These are phyloP conservation scores for Noctua comes DNA, from an alignment of 2,888 invertebrate species.

Conservation along the genomic window DNA sequence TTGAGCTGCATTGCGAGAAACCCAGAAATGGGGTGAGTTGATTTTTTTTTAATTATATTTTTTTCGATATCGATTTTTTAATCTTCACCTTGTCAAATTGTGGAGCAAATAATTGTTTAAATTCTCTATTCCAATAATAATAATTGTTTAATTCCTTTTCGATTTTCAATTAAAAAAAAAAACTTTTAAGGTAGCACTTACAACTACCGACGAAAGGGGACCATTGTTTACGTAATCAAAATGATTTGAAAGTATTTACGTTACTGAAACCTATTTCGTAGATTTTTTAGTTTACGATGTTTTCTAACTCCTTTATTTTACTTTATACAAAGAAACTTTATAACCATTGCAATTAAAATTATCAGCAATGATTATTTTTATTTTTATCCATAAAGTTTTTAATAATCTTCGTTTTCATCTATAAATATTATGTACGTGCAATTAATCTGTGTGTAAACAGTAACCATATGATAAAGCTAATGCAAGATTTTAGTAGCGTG, in stretches of 20 bases:
- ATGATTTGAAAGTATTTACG: not conserved
- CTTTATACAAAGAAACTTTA: not conserved
- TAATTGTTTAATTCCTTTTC: not conserved
- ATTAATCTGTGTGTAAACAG: not conserved
- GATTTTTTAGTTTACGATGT: not conserved
- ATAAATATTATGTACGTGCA: not conserved
- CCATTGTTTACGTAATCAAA: not conserved
- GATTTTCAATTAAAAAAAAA: not conserved
- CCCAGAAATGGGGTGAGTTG: conserved; percentile 81
- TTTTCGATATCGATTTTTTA: not conserved
- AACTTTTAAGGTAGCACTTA: not conserved
- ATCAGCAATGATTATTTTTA: no score
- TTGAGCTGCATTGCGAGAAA: conserved; percentile 56
- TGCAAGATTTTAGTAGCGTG: not conserved
- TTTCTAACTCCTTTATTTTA: not conserved
- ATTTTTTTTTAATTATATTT: conserved; percentile 15
- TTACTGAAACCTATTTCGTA: not conserved
- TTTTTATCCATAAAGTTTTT: no score
- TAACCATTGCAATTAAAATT: not conserved
- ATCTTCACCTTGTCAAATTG: not conserved
- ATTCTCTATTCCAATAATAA: not conserved
- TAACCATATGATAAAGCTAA: not conserved
- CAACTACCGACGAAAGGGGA: not conserved
- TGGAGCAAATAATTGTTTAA: not conserved
- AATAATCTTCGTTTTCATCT: not conserved